A percentile compares a stretch with the other conserved stretches of the same genome.
phyloP scores from a whole-genome alignment of 2,797 vertebrate species.

The Liparis tanakae region DNA sequence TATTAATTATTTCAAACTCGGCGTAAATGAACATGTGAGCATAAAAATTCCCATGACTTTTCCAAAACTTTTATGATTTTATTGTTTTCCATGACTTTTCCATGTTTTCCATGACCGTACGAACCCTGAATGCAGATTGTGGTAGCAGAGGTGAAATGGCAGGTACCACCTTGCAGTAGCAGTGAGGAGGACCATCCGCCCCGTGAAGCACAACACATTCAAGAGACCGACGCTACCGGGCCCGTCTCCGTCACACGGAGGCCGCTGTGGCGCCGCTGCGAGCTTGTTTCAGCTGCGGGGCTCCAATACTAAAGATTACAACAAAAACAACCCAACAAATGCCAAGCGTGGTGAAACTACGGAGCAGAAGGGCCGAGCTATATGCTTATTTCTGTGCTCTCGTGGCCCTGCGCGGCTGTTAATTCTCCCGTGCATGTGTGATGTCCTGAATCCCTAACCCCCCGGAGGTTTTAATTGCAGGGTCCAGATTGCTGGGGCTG shows the following conservation, averaged over 20 bases:
- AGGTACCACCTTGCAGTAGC: not conserved
- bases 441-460: slow-evolving; percentile 73
- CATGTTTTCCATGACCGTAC: too few relatives aligned
- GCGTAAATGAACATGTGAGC: too few relatives aligned
- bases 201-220: not conserved
- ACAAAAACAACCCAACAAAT: not conserved
- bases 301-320: not conserved
- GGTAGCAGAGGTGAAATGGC: too few relatives aligned
- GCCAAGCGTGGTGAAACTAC: not conserved
- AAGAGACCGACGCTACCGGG: not conserved
- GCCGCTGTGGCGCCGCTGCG: too few relatives aligned
- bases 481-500: slow-evolving; percentile 80
- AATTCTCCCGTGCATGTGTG: slow-evolving; percentile 54
- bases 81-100: too few relatives aligned
- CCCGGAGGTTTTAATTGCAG: slow-evolving; percentile 79
- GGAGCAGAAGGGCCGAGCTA: slow-evolving; percentile 8
- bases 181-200: not conserved
- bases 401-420: slow-evolving; percentile 33
- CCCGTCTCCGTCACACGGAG: not conserved
- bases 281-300: not conserved
- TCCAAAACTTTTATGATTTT: too few relatives aligned
- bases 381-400: slow-evolving; percentile 29
- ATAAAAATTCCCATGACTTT: too few relatives aligned
- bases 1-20: too few relatives aligned
- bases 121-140: too few relatives aligned